Evolutionary conservation across 2,888 invertebrate genomes (phyloP).

Genomic region (Morpho deidamia): DNA sequence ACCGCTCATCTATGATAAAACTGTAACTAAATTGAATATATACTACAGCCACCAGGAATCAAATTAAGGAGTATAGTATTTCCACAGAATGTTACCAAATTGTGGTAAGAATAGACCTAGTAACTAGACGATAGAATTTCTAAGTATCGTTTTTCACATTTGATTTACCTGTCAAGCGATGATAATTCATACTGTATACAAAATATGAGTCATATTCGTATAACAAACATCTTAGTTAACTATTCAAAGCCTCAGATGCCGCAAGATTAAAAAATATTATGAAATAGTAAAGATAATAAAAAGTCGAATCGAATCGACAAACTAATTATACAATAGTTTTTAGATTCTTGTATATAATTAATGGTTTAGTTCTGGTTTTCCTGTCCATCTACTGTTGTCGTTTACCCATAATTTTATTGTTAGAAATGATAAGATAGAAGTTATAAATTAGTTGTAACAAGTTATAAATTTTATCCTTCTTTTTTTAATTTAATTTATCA

Average conservation of each 20-base stretch:
- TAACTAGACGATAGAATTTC: constrained; percentile 11
- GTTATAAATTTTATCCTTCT: too few relatives aligned
- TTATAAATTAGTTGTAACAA: neutral
- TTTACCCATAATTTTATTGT: neutral
- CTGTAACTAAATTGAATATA: too few relatives aligned
- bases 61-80: neutral
- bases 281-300: neutral
- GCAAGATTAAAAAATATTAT: neutral
- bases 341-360: too few relatives aligned
- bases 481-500: too few relatives aligned
- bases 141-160: constrained; percentile 5
- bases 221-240: neutral
- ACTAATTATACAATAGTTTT: too few relatives aligned
- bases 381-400: neutral
- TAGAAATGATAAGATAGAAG: neutral
- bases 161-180: neutral
- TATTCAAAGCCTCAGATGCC: neutral
- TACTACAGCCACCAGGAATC: neutral
- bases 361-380: neutral
- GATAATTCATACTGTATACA: neutral
- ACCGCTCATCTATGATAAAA: too few relatives aligned
- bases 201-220: neutral
- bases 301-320: neutral
- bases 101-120: neutral
- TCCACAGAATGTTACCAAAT: neutral